phyloP scores from a whole-genome alignment of 2,888 invertebrate species.

The Acholoe squamosa region DNA sequence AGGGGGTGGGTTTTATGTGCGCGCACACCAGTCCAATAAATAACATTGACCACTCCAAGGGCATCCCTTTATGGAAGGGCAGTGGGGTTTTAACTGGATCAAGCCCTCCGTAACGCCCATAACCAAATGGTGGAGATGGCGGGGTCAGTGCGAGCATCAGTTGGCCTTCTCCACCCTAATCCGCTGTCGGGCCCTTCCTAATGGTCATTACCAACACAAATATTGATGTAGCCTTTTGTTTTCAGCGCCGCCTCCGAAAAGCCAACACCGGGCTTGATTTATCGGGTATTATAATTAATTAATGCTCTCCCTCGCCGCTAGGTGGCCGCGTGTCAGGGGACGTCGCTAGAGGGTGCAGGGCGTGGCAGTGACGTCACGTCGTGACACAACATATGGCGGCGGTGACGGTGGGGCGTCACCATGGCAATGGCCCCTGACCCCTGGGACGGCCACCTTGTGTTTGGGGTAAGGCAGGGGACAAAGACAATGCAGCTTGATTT shows the following conservation, averaged over 20 bases:
- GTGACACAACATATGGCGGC: slow-evolving; percentile 54
- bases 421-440: slow-evolving; percentile 48
- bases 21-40: slow-evolving; percentile 4
- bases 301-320: slow-evolving; percentile 18
- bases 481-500: slow-evolving; percentile 57
- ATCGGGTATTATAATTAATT: slow-evolving; percentile 45
- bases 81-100: slow-evolving; percentile 22
- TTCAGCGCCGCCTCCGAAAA: neutral
- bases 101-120: slow-evolving; percentile 12
- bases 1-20: neutral
- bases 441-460: neutral
- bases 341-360: slow-evolving; percentile 36
- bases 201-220: slow-evolving; percentile 57
- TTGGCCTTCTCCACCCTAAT: slow-evolving; percentile 33
- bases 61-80: slow-evolving; percentile 20
- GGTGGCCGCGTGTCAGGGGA: slow-evolving; percentile 54
- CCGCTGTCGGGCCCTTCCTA: slow-evolving; percentile 22
- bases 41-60: slow-evolving; percentile 3
- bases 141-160: slow-evolving; percentile 17
- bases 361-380: slow-evolving; percentile 54
- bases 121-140: slow-evolving; percentile 21
- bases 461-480: neutral
- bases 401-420: slow-evolving; percentile 54
- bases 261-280: slow-evolving; percentile 18
- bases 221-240: slow-evolving; percentile 60